Conservation (phyloP, 2,113 vertebrate species). For the Apaloderma vittatum region DNA sequence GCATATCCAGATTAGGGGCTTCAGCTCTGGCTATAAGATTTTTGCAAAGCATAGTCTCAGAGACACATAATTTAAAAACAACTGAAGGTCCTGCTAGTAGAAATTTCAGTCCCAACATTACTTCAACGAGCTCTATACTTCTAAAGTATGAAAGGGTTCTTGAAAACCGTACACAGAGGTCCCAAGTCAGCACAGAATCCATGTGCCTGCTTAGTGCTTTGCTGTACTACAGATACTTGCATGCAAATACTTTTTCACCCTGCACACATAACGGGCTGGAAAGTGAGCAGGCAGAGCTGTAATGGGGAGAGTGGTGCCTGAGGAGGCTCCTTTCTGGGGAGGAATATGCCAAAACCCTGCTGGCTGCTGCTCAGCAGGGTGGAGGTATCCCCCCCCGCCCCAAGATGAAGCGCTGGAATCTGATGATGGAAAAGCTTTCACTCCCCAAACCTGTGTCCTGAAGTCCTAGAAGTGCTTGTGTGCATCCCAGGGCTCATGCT, state of each 20-base stretch:
- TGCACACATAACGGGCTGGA: accelerated
- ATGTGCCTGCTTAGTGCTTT: not conserved
- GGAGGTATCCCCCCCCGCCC: accelerated
- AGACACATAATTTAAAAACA: not conserved
- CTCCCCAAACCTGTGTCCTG: not conserved
- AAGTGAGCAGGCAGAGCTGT: not conserved
- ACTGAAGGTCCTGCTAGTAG: not conserved
- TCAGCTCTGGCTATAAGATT: not conserved
- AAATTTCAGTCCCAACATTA: not conserved
- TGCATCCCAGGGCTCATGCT: not conserved
- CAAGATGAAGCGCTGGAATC: too few species aligned
- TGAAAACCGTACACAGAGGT: not conserved
- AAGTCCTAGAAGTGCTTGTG: not conserved
- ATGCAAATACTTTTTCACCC: not conserved
- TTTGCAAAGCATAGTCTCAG: not conserved
- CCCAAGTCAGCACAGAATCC: not conserved
- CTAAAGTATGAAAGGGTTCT: not conserved
- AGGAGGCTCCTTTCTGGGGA: not conserved
- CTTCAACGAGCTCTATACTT: not conserved
- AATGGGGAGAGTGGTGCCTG: accelerated
- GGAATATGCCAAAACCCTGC: not conserved
- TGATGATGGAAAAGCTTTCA: not conserved
- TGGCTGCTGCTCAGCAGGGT: not conserved
- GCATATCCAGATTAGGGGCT: not conserved
- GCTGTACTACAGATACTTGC: not conserved